phyloP scores from a whole-genome alignment of 2,113 vertebrate genomes.

The Cyphomyrus discorhynchus region DNA sequence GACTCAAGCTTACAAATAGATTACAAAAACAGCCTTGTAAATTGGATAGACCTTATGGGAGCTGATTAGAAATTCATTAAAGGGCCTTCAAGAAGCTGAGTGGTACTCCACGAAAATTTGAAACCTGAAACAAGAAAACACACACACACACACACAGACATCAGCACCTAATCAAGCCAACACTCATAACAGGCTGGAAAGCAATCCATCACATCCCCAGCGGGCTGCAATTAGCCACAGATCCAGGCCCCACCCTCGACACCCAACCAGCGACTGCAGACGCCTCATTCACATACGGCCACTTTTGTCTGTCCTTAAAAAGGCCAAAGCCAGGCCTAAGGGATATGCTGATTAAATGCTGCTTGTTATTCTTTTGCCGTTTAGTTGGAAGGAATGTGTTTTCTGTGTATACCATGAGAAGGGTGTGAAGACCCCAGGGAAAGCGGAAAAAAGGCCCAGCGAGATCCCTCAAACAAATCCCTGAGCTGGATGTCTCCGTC shows the following conservation, averaged over 20 bases:
- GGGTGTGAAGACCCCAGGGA: background rate
- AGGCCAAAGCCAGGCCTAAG: background rate
- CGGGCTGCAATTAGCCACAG: background rate
- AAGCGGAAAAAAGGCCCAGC: background rate
- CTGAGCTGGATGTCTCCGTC: background rate
- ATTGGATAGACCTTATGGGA: background rate
- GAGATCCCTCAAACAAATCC: background rate
- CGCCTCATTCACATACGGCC: background rate
- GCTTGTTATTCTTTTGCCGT: background rate
- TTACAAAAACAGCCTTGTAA: background rate
- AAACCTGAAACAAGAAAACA: background rate
- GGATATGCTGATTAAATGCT: background rate
- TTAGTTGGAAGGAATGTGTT: background rate
- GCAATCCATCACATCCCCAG: background rate
- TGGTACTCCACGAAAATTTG: background rate
- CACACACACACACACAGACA: background rate
- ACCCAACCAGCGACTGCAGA: background rate
- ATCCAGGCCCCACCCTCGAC: background rate
- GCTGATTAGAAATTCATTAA: conserved; percentile 9
- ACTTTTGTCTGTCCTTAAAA: background rate
- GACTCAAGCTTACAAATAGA: background rate
- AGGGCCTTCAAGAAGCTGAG: background rate
- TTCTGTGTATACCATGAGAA: background rate
- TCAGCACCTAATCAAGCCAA: background rate
- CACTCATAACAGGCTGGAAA: background rate